Percentiles rank a stretch among this genome's conserved stretches.
Evolutionary conservation across 2,113 vertebrate species (phyloP).

Genomic region (Narcine bancroftii): DNA sequence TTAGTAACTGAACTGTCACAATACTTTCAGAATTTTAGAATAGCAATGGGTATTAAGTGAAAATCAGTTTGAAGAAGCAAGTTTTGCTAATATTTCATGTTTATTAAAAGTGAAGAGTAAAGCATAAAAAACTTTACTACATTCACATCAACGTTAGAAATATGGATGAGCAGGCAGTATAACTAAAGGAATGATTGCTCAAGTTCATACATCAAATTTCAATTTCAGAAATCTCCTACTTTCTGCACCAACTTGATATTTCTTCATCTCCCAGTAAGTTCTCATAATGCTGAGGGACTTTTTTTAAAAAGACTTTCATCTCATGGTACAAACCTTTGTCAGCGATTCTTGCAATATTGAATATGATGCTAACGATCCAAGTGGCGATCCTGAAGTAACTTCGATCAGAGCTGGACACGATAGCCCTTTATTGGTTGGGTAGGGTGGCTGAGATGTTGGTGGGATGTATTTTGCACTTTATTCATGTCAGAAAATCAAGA

Average conservation of each 20-base stretch:
- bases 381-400: not conserved
- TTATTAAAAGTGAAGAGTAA: constrained; percentile 9
- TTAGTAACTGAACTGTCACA: not conserved
- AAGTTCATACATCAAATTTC: not conserved
- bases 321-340: not conserved
- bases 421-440: not conserved
- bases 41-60: not conserved
- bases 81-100: not conserved
- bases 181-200: not conserved
- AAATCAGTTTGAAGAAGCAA: not conserved
- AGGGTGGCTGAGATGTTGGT: not conserved
- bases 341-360: not conserved
- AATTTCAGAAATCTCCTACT: not conserved
- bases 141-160: not conserved
- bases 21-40: not conserved
- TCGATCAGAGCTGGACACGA: not conserved
- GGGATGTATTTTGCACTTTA: not conserved
- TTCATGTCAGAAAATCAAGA: not conserved
- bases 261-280: not conserved
- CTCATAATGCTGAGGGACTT: not conserved
- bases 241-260: not conserved
- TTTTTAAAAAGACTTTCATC: not conserved
- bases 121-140: not conserved
- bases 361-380: not conserved
- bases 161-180: not conserved